Conservation (phyloP, 2,797 vertebrate species). For the Sus cebifrons region DNA sequence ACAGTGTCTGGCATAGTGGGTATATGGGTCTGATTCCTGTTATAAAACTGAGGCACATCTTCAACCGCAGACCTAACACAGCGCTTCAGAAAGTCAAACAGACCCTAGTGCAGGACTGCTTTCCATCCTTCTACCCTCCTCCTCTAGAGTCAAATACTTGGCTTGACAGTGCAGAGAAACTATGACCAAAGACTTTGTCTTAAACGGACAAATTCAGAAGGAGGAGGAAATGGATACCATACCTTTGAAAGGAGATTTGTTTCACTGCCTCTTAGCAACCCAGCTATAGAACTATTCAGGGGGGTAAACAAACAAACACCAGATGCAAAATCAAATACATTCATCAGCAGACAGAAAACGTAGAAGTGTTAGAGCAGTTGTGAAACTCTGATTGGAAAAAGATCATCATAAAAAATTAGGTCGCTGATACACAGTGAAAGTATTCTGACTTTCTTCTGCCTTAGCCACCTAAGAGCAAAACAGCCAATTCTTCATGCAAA, state of each 20-base stretch:
- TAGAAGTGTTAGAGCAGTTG: not conserved
- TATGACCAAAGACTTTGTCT: not conserved
- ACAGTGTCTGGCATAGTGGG: not conserved
- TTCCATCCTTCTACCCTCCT: not conserved
- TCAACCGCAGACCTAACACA: not conserved
- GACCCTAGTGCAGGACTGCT: not conserved
- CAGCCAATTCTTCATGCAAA: not conserved
- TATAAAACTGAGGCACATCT: not conserved
- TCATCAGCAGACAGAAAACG: constrained; percentile 4
- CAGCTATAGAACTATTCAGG: not conserved
- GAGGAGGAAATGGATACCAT: not conserved
- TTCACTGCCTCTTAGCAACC: constrained; percentile 37
- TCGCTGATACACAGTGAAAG: not conserved
- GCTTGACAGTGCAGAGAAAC: not conserved
- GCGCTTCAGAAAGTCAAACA: not conserved
- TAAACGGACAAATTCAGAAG: constrained; percentile 23
- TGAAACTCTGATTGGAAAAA: constrained; percentile 56
- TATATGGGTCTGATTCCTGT: not conserved
- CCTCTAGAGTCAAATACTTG: not conserved
- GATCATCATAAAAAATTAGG: not conserved
- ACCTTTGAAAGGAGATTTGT: constrained; percentile 42
- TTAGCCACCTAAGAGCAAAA: not conserved
- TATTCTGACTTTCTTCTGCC: not conserved
- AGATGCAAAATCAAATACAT: not conserved
- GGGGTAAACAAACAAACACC: not conserved